Base-by-base conservation (phyloP, 1,140 invertebrate genomes). In the Papilio xuthus region DNA sequence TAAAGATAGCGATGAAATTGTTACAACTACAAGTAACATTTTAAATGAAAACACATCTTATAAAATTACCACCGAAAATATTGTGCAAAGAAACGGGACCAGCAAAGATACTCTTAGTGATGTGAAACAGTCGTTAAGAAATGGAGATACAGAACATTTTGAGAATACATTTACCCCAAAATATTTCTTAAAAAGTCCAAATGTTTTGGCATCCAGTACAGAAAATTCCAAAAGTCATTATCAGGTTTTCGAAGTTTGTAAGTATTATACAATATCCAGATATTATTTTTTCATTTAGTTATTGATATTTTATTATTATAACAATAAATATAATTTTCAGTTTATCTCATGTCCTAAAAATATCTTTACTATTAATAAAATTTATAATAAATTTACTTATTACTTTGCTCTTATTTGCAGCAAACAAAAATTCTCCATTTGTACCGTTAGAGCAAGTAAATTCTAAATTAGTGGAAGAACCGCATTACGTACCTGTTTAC, bases 201-300 rank as follows among this genome's bases (percentile, higher is more conserved):
- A 67, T 28, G 6, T 28, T 15, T 28, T 67, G 13, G 12, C 60
- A 28, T 3, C 60, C 6, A 67, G 26, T 28, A 32, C 60, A 12
- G 60, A 67, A 7, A 28, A 28, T 67, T 70, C 77, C 18, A 60
- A 20, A 6, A 83, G 81, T 28, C 26, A 75, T 42, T 82, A 83
- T 77, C 63, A 81, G 37, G 86, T 90, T 10, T 89, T 84, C 82
- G 88, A 90, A 89, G 77, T 91, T 23, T 60, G 89, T 91, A 84
- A 87, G 88, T 86, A 71, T 42, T 47, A 41, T 32, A 32, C 32
- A 32, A 32, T 32, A 32, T 37, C 7, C 32, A 37, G 2, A 37
- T 37, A 37, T 6, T 37, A 37, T 1, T 37, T 37, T 37, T 37
- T 37, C 32, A n/a, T n/a, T n/a, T n/a, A n/a, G n/a, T n/a, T n/a